Base-by-base conservation (phyloP, 2,888 invertebrate genomes). In the Protophormia terraenovae region DNA sequence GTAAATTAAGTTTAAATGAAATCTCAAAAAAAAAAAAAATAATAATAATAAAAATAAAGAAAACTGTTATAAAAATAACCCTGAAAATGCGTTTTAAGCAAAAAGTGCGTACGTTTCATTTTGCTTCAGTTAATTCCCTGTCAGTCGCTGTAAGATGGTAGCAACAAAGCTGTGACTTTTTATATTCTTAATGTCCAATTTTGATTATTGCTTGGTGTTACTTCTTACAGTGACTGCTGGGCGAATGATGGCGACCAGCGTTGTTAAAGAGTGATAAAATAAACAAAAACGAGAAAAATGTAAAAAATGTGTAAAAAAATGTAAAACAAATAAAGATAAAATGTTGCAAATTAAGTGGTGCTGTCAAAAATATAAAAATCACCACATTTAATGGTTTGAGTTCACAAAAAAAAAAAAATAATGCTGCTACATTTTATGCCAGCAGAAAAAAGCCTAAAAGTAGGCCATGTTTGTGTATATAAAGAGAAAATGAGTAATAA, bases 151-250 rank as follows among this genome's bases (percentile, higher is more conserved):
- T 97, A 97, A 97, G 96, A 96, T 96, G 95, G 96, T 90, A 90
- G 96, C 96, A 95, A 96, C 96, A 97, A 78, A 96, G 97, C 97
- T 95, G 94, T 64, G 76, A 71, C 88, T 94, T 87, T 94, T 92
- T n/a, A n/a, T n/a, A n/a, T 93, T 75, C 2, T 16, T 3, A 50
- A 55, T 66, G 66, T 76, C 76, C 69, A 62, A 50, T 69, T 41
- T 82, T 93, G 92, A 93, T 93, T 92, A 93, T 91, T 94, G 97
- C 96, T 97, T 97, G 97, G 97, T 97, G 97, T 97, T 97, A 97
- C 96, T 97, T 97, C 97, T 97, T 97, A 97, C 97, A 97, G 97
- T 97, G 97, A 96, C 95, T 94, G 94, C 95, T 94, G 94, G 82
- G 93, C 89, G 88, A 55, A 71, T n/a, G 83, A 53, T 2, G 7